Evolutionary conservation across 2,888 invertebrate genomes (phyloP), one percentile per base, ranked within the genome.

Genomic region (Pyrgus malvae): DNA sequence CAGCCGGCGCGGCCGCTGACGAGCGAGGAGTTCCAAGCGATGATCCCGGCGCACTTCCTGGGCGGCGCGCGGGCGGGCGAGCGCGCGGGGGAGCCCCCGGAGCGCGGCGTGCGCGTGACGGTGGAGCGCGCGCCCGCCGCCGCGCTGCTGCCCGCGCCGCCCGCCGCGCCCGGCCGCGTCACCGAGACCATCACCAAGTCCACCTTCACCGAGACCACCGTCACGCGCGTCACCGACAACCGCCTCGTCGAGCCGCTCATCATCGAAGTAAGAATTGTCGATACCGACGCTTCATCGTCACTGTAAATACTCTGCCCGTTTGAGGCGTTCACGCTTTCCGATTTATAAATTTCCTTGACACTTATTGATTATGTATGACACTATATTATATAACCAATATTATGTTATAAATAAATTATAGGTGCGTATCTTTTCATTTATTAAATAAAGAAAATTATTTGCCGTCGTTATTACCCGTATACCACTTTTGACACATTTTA

Each of bases 171-270:
- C 79, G 97, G 97, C 82, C 93, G 93, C 83, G 95, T 97, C 91
- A 97, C 97, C 68, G 98, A 98, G 92, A 96, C 96, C 85, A 96
- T 98, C 92, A 98, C 97, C 86, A 97, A 97, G 93, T 96, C 97
- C 80, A 97, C 97, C 68, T 95, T 97, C 92, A 97, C 97, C 77
- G 97, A 98, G 92, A 97, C 97, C 65, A 96, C 97, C 68, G 97
- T 97, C 91, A 98, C 97, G 69, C 93, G 98, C 79, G 94, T 97
- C 90, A 98, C 98, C 73, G 97, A 97, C 91, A 98, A 98, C 92
- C 93, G 95, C 83, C 93, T 96, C 91, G 93, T 94, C 84, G 94
- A 93, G 85, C 96, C 96, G 76, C 92, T 97, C 85, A 95, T 96
- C 88, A 94, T 95, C 81, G 97, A 97, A 97, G 97, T 97, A 84